Conservation (phyloP, 2,113 vertebrate species). For the Tenrec ecaudatus region DNA sequence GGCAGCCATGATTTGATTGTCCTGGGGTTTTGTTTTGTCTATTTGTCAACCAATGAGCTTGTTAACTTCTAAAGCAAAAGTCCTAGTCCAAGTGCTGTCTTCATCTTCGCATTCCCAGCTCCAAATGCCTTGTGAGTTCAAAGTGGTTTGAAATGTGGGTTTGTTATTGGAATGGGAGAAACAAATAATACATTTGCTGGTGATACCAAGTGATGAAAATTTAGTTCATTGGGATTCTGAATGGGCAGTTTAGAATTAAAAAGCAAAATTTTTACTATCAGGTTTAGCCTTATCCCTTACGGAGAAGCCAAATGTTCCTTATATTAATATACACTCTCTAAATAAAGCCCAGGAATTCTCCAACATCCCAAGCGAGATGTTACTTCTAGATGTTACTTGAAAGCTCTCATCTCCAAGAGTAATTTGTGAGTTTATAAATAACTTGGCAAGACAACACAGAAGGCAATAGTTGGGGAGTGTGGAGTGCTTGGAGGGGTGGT, state of each 20-base stretch:
- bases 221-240: background rate
- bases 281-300: background rate
- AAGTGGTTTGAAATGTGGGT: background rate
- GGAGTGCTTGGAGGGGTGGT: background rate
- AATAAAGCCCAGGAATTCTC: too few species aligned
- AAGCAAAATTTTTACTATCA: too few species aligned
- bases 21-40: background rate
- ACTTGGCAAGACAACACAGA: background rate
- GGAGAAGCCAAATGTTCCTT: too few species aligned
- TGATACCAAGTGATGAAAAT: slow-evolving; percentile 5
- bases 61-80: background rate
- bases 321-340: too few species aligned
- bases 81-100: background rate
- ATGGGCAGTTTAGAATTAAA: slow-evolving; percentile 5
- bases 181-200: background rate
- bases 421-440: background rate
- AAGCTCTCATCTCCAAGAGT: slow-evolving; percentile 4
- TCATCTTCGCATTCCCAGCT: background rate
- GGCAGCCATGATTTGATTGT: background rate
- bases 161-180: background rate
- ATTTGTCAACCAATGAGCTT: slow-evolving; percentile 27
- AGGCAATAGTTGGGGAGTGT: background rate
- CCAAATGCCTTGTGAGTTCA: background rate
- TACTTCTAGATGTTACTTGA: slow-evolving; percentile 20
- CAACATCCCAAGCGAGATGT: too few species aligned